phyloP scores from a whole-genome alignment of 2,888 invertebrate species.

The Parnassius glacialis region DNA sequence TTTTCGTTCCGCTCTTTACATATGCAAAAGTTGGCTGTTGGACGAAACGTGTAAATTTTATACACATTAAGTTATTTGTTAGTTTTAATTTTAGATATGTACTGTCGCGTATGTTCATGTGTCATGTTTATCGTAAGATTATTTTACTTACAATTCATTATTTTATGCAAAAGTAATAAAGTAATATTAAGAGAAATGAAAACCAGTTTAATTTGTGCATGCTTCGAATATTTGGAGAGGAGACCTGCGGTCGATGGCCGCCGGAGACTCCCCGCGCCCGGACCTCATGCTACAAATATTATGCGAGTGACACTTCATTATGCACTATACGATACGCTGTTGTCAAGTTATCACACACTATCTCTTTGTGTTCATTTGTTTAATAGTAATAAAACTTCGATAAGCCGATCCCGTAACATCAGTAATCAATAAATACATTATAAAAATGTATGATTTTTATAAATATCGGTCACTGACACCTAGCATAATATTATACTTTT shows the following conservation, averaged over 20 bases:
- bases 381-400: background rate
- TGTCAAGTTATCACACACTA: slow-evolving; percentile 27
- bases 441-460: too few species aligned
- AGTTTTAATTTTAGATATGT: background rate
- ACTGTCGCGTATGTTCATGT: background rate
- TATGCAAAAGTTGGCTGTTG: slow-evolving; percentile 27
- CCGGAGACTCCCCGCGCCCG: slow-evolving; percentile 32
- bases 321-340: slow-evolving; percentile 33
- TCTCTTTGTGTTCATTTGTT: slow-evolving; percentile 1
- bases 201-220: slow-evolving; percentile 80
- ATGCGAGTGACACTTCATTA: slow-evolving; percentile 40
- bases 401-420: background rate
- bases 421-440: too few species aligned
- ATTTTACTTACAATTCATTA: slow-evolving; percentile 34
- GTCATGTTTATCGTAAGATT: background rate
- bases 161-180: slow-evolving; percentile 71
- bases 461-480: too few species aligned
- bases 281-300: slow-evolving; percentile 37
- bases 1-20: slow-evolving; percentile 32
- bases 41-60: slow-evolving; percentile 8
- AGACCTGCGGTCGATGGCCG: slow-evolving; percentile 76
- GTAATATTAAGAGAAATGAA: slow-evolving; percentile 59
- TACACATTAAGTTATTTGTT: slow-evolving; percentile 6
- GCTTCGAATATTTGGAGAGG: slow-evolving; percentile 76
- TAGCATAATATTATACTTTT: too few species aligned